phyloP scores from a whole-genome alignment of 2,113 vertebrate genomes.

The Xiphias gladius region DNA sequence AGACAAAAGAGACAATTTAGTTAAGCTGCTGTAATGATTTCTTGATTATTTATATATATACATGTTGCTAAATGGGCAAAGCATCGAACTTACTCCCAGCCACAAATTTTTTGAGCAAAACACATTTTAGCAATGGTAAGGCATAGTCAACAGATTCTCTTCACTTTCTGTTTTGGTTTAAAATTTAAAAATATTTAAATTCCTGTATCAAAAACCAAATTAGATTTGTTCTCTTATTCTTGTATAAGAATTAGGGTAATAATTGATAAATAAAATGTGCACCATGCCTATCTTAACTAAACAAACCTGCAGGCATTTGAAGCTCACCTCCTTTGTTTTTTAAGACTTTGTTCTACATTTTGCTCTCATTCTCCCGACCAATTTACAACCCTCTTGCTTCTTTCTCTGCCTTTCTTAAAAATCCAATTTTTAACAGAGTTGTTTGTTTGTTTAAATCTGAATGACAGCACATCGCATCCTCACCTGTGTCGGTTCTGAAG shows the following conservation, averaged over 20 bases:
- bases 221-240: not conserved
- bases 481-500: conserved; percentile 84
- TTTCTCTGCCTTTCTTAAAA: not conserved
- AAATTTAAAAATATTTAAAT: not conserved
- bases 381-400: not conserved
- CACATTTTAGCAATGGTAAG: not conserved
- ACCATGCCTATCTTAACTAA: not conserved
- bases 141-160: not conserved
- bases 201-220: not conserved
- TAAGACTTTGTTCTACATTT: too few relatives aligned
- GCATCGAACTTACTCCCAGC: not conserved
- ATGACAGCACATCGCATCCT: not conserved
- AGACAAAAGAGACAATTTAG: conserved; percentile 44
- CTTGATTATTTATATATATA: not conserved
- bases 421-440: not conserved
- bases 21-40: not conserved
- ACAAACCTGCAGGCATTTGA: too few relatives aligned
- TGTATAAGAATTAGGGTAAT: too few relatives aligned
- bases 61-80: not conserved
- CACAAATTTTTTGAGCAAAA: not conserved
- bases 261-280: too few relatives aligned
- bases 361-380: not conserved
- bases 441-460: not conserved
- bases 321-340: too few relatives aligned
- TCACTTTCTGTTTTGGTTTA: too few relatives aligned